phyloP scores from a whole-genome alignment of 2,113 vertebrate genomes.

The Brevimyrus niger region DNA sequence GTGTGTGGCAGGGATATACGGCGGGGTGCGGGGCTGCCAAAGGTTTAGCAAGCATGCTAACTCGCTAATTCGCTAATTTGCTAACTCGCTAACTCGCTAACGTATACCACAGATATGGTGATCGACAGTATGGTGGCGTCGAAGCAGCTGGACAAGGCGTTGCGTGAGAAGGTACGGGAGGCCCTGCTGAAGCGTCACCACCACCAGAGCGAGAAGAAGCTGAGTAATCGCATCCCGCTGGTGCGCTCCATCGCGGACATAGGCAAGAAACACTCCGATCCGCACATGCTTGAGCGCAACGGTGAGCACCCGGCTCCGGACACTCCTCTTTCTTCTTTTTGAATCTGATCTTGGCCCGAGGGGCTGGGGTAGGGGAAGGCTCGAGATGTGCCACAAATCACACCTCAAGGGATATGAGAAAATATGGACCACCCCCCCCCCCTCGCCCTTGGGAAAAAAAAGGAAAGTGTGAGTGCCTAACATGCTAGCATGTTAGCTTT shows the following conservation, averaged over 20 bases:
- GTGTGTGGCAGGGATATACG: not conserved
- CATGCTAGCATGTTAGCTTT: not conserved
- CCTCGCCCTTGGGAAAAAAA: not conserved
- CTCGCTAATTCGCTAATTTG: not conserved
- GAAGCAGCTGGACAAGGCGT: slow-evolving; percentile 76
- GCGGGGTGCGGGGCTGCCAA: not conserved
- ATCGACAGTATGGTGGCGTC: slow-evolving; percentile 90
- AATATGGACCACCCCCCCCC: not conserved
- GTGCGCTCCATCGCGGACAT: slow-evolving; percentile 95
- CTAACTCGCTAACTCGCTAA: not conserved
- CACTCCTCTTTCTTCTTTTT: slow-evolving; percentile 49
- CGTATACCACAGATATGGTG: slow-evolving; percentile 72
- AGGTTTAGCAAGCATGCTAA: too few species aligned
- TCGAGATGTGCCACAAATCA: not conserved
- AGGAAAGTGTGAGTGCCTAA: not conserved
- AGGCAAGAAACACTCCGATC: slow-evolving; percentile 99
- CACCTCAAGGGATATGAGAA: not conserved
- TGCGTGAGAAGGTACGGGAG: slow-evolving; percentile 76
- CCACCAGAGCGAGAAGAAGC: slow-evolving; percentile 90
- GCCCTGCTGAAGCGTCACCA: slow-evolving; percentile 89
- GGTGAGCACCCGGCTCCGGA: slow-evolving; percentile 68
- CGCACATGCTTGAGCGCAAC: slow-evolving; percentile 90
- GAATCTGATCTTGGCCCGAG: not conserved
- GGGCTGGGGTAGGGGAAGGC: not conserved
- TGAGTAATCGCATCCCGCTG: slow-evolving; percentile 84